These are phyloP conservation scores for Cyanoramphus novaezelandiae DNA, from an alignment of 2,113 vertebrate species.

Conservation along the genomic window DNA sequence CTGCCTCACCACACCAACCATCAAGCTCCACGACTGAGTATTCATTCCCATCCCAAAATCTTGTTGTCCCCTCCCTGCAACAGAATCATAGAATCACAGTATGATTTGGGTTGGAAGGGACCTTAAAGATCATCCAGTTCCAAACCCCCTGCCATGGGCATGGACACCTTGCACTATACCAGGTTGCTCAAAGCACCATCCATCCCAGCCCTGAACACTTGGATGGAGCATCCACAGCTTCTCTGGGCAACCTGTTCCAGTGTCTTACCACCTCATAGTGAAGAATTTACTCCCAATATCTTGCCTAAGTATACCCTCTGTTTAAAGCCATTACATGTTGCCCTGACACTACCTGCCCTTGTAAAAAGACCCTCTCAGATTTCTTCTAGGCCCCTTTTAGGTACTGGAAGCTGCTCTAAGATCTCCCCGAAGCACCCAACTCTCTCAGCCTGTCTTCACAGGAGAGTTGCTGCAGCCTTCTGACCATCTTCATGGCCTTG, in stretches of 20 bases:
- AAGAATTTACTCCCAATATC: neutral
- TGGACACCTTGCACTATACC: neutral
- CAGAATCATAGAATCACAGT: neutral
- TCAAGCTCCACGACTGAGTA: neutral
- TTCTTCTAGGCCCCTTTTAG: neutral
- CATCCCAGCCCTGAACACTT: neutral
- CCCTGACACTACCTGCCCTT: neutral
- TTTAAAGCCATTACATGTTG: neutral
- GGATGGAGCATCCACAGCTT: neutral
- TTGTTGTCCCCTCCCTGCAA: neutral
- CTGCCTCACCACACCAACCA: neutral
- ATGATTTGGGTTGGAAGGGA: neutral
- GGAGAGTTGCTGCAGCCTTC: neutral
- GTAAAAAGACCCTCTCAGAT: neutral
- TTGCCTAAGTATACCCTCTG: neutral
- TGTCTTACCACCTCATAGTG: neutral
- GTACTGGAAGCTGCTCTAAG: neutral
- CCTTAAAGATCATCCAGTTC: neutral
- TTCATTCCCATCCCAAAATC: neutral
- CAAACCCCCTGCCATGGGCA: neutral
- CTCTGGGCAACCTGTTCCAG: neutral
- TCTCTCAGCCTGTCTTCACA: neutral
- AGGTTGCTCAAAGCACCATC: neutral
- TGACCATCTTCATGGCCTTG: neutral
- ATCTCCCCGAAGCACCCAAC: neutral